Percentiles rank a stretch among this genome's conserved stretches.
These are phyloP conservation scores for Lycocerus yunnanus DNA, from an alignment of 2,888 invertebrate species.

Conservation along the genomic window DNA sequence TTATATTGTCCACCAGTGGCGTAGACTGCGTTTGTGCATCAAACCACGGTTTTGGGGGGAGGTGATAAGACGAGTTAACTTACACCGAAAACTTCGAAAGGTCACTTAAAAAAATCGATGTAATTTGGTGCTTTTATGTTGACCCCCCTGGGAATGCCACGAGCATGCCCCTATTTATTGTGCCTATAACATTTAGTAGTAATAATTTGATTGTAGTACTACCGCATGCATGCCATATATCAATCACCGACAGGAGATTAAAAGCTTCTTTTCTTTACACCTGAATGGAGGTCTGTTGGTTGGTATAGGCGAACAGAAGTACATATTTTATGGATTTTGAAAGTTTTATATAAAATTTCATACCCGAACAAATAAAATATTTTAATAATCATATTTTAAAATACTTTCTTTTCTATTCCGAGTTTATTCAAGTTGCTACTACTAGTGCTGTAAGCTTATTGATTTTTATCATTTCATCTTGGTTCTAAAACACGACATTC, in stretches of 20 bases:
- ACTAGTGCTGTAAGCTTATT: not conserved
- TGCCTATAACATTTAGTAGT: not conserved
- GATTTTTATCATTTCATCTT: not conserved
- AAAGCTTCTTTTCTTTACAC: not conserved
- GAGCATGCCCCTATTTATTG: not conserved
- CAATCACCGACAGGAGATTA: not conserved
- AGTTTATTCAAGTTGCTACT: not conserved
- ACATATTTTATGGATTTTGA: not conserved
- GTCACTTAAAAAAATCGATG: not conserved
- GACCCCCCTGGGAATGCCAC: not conserved
- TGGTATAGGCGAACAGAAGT: not conserved
- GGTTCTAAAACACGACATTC: not conserved
- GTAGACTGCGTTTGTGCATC: not conserved
- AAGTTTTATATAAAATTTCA: not conserved
- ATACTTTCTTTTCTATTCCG: not conserved
- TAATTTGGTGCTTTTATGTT: not conserved
- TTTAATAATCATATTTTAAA: not conserved
- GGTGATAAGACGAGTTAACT: not conserved
- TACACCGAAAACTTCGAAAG: not conserved
- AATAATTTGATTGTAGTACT: not conserved
- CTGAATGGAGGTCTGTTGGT: not conserved
- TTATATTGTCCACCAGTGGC: not conserved
- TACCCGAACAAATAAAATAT: not conserved
- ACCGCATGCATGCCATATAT: not conserved
- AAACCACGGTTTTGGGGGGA: not conserved